These are phyloP conservation scores for Eucidaris tribuloides DNA, from an alignment of 35 echinoderm and acorn worm genomes.

Conservation along the genomic window DNA sequence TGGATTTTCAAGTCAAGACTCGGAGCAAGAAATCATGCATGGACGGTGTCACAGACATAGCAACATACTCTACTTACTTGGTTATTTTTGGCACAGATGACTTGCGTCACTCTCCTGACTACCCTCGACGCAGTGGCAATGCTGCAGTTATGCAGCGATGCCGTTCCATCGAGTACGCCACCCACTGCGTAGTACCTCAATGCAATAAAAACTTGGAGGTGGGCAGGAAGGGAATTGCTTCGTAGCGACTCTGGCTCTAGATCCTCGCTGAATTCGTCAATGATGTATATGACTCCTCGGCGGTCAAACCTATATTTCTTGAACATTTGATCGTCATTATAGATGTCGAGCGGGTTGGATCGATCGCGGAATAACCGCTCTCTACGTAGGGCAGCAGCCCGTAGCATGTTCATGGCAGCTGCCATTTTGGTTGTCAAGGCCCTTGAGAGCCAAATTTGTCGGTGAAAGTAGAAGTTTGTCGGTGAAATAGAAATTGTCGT, in stretches of 20 bases:
- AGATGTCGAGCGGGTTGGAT: constrained; percentile 37
- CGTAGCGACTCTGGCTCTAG: constrained; percentile 35
- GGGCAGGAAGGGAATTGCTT: constrained; percentile 36
- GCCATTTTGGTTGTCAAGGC: constrained; percentile 15
- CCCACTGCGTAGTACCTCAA: constrained; percentile 53
- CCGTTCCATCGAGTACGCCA: background rate
- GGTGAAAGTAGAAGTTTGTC: no score
- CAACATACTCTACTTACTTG: no score
- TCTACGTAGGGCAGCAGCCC: constrained; percentile 30
- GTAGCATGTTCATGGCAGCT: background rate
- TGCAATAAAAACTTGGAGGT: constrained; percentile 59
- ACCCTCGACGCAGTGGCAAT: constrained; percentile 44
- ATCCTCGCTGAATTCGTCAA: background rate
- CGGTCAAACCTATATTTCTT: constrained; percentile 52
- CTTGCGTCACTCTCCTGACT: constrained; percentile 39
- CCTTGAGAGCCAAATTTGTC: background rate
- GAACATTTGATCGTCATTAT: constrained; percentile 51
- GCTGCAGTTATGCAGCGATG: constrained; percentile 41
- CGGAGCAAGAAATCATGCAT: no score
- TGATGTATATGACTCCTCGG: constrained; percentile 40
- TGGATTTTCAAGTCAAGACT: no score
- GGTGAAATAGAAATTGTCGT: no score
- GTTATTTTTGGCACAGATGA: constrained; percentile 11
- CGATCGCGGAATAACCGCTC: constrained; percentile 46
- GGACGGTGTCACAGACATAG: no score